Evolutionary conservation across 2,888 invertebrate genomes (phyloP), one percentile per base, ranked within the genome.

Genomic region (Lasioglossum lativentre): DNA sequence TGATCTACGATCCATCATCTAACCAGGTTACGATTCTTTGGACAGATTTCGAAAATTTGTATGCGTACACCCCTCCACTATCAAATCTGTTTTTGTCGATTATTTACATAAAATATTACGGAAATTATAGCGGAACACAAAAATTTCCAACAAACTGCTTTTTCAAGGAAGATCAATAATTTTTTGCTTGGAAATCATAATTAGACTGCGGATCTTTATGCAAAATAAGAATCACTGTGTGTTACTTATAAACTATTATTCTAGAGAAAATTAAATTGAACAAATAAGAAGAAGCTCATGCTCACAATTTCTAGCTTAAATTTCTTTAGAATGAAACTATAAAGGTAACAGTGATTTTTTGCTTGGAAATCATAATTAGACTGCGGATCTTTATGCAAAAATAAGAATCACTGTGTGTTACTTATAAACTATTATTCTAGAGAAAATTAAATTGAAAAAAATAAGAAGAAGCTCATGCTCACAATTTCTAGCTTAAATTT

Each of bases 11-110:
- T 79, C 27, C 38, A 66, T 73, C 71, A 75, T 80, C 75, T 87
- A 83, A 87, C 88, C 90, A 78, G 78, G 73, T 88, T 88, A 78
- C 59, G 38, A 34, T 68, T 12, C n/a, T 68, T 10, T 0, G 8
- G 34, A 6, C 34, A 16, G 19, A 66, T 66, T 66, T 66, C 66
- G 66, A 66, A 30, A 59, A 59, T 27, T 59, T 4, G 27, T 12
- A 59, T 59, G 14, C 14, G 59, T 1, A 59, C 27, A 59, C 4
- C 4, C 4, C 23, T 4, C 23, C 23, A 2, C 12, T 23, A 52
- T 52, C 12, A 42, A 42, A 56, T 4, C 4, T 47, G 4, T 19
- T 19, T 0, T 47, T 19, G 47, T 4, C 14, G 16, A 16, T 47
- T 47, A 2, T 45, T 38, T 4, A 4, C 38, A 4, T 4, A 38